Conservation (phyloP, 2,113 vertebrate species). For the Nymphicus hollandicus region DNA sequence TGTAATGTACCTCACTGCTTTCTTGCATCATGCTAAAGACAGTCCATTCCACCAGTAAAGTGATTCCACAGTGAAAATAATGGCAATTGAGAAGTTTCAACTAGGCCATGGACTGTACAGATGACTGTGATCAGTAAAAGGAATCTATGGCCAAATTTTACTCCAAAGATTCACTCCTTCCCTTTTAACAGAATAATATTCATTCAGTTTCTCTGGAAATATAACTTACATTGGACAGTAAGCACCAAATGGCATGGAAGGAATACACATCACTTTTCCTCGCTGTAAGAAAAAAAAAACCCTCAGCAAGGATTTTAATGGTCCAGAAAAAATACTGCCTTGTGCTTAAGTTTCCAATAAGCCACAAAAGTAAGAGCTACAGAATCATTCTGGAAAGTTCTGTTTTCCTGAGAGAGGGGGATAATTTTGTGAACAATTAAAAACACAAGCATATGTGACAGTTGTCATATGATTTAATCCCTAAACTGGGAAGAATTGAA, state of each 20-base stretch:
- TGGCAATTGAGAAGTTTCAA: neutral
- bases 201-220: neutral
- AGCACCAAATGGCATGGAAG: slow-evolving; percentile 5
- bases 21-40: neutral
- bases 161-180: neutral
- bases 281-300: neutral
- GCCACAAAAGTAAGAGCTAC: neutral
- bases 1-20: neutral
- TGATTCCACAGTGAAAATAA: neutral
- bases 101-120: neutral
- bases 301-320: neutral
- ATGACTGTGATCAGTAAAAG: neutral
- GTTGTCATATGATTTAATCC: neutral
- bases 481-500: neutral
- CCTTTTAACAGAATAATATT: neutral
- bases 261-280: neutral
- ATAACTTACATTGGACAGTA: neutral
- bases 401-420: neutral
- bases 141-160: neutral
- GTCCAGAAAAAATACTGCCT: neutral
- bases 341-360: neutral
- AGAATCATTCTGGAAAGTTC: neutral
- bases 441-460: neutral
- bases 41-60: neutral
- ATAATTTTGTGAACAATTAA: neutral